Percentiles rank a stretch among this genome's conserved stretches.
phyloP scores from a whole-genome alignment of 2,888 invertebrate species.

The Seladonia tumulorum region DNA sequence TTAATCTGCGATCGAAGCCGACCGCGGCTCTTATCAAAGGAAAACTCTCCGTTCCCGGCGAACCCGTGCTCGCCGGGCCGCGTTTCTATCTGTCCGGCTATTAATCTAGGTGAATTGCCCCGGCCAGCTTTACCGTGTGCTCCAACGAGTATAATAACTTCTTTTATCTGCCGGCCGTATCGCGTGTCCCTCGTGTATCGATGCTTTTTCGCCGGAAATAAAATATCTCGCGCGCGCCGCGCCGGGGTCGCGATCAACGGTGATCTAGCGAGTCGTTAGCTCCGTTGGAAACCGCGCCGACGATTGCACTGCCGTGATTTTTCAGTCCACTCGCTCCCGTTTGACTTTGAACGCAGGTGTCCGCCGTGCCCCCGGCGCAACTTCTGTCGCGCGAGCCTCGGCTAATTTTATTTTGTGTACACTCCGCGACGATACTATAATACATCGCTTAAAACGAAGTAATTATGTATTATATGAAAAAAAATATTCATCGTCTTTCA shows the following conservation, averaged over 20 bases:
- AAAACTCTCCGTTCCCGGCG: slow-evolving; percentile 62
- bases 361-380: not conserved
- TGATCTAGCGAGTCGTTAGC: not conserved
- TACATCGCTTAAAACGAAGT: too few relatives aligned
- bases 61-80: slow-evolving; percentile 16
- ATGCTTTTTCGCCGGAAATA: slow-evolving; percentile 10
- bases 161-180: slow-evolving; percentile 36
- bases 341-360: not conserved
- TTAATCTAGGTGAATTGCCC: slow-evolving; percentile 62
- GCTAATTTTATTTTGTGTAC: not conserved
- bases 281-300: not conserved
- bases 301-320: not conserved
- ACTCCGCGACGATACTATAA: too few relatives aligned
- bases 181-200: slow-evolving; percentile 5
- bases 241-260: not conserved
- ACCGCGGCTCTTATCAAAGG: slow-evolving; percentile 62
- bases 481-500: too few relatives aligned
- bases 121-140: slow-evolving; percentile 11
- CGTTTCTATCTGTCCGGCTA: slow-evolving; percentile 64
- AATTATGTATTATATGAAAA: too few relatives aligned
- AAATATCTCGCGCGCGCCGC: not conserved
- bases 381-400: too few relatives aligned
- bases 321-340: not conserved
- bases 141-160: slow-evolving; percentile 36
- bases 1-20: slow-evolving; percentile 51